Percentiles rank a stretch among this genome's conserved stretches.
phyloP scores from a whole-genome alignment of 1,140 invertebrate genomes.

The Goniozus legneri region DNA sequence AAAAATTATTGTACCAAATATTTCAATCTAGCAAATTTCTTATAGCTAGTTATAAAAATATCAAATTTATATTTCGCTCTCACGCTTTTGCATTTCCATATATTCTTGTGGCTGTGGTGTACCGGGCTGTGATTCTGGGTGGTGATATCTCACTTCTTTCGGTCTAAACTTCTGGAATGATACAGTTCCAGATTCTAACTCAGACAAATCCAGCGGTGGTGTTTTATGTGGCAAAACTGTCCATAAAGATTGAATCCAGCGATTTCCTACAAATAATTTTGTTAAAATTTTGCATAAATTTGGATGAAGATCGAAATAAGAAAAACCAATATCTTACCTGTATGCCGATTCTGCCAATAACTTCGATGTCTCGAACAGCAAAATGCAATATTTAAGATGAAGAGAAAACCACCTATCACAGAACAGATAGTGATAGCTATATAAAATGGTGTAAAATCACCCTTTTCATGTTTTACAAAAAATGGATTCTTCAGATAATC shows the following conservation, averaged over 20 bases:
- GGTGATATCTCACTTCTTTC: slow-evolving; percentile 33
- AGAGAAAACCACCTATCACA: slow-evolving; percentile 63
- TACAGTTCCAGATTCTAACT: slow-evolving; percentile 58
- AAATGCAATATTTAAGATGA: slow-evolving; percentile 72
- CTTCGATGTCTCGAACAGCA: slow-evolving; percentile 73
- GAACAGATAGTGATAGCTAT: slow-evolving; percentile 73
- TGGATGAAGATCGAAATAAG: no score
- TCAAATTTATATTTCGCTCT: slow-evolving; percentile 71
- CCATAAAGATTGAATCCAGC: slow-evolving; percentile 79
- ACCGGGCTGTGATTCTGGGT: slow-evolving; percentile 30
- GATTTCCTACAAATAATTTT: slow-evolving; percentile 62
- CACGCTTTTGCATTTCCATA: slow-evolving; percentile 73
- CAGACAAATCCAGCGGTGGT: slow-evolving; percentile 75
- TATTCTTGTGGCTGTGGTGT: slow-evolving; percentile 57
- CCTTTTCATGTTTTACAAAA: slow-evolving; percentile 60
- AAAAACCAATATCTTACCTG: slow-evolving; percentile 56
- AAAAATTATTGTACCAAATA: slow-evolving; percentile 1
- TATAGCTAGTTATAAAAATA: not conserved
- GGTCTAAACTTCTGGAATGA: slow-evolving; percentile 29
- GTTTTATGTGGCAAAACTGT: slow-evolving; percentile 76
- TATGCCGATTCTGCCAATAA: slow-evolving; percentile 80
- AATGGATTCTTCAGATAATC: slow-evolving; percentile 66
- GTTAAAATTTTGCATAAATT: slow-evolving; percentile 7
- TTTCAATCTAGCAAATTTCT: not conserved
- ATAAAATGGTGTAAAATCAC: slow-evolving; percentile 73